A percentile compares a stretch with the other conserved stretches of the same genome.
Conservation (phyloP, 2,113 vertebrate genomes). For the Typhlomys cinereus region DNA sequence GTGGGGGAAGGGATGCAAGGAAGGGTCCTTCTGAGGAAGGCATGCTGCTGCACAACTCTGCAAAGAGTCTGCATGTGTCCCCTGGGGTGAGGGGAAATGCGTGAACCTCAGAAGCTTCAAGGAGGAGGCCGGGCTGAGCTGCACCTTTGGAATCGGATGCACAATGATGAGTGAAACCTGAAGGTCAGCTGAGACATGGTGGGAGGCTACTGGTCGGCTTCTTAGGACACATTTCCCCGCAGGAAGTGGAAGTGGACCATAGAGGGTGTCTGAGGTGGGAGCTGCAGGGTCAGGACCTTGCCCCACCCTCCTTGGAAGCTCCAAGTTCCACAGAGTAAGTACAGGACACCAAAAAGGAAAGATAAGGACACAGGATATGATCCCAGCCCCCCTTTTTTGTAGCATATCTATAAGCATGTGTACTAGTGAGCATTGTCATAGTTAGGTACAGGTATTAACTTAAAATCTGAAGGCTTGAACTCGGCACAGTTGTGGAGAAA, state of each 20-base stretch:
- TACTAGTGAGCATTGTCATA: too few species aligned
- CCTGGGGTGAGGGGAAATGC: not conserved
- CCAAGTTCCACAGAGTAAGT: not conserved
- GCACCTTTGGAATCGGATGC: not conserved
- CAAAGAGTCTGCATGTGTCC: not conserved
- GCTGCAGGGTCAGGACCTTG: not conserved
- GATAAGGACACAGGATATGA: rapidly evolving
- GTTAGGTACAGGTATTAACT: too few species aligned
- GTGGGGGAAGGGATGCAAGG: too few species aligned
- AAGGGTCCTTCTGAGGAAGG: too few species aligned
- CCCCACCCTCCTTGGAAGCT: not conserved
- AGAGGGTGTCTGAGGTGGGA: not conserved
- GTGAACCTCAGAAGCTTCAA: not conserved
- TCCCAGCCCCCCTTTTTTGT: too few species aligned
- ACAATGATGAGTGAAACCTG: not conserved
- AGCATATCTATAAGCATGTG: too few species aligned
- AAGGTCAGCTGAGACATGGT: too few species aligned
- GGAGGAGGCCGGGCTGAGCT: not conserved
- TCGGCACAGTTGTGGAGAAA: too few species aligned
- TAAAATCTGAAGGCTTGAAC: too few species aligned
- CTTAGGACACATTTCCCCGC: too few species aligned
- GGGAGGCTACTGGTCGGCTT: not conserved
- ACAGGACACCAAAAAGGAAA: not conserved
- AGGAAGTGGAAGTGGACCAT: not conserved
- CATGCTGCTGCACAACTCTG: not conserved